Base-by-base conservation (phyloP, 1,140 invertebrate species). In the Cyphomyrmex costatus region DNA sequence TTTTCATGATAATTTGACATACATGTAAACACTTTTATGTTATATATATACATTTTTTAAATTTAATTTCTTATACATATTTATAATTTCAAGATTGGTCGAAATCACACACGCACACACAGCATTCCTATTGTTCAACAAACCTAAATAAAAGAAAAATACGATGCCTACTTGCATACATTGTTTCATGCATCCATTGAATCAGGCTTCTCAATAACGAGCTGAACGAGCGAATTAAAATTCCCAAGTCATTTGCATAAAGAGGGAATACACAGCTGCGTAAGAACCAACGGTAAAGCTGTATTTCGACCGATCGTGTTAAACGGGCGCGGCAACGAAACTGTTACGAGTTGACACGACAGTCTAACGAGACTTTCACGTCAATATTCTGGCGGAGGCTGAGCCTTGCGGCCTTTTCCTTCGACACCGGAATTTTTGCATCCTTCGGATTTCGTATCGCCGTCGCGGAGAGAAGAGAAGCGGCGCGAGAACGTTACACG, bases 401-500 rank as follows among this genome's bases (percentile, higher is more conserved):
- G 51, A 27, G 30, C 21, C 14, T 12, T n/a, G 68, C 70, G 46
- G 70, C 70, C 68, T 53, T 73, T 66, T 65, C n/a, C 63, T 73
- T 27, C 30, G 21, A 16, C 30, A n/a, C 5, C 24, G 19, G 19
- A 60, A 16, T 46, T 60, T 42, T 60, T 46, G 10, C 79, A 82
- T 73, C 30, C 12, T 14, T 58, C 33, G 79, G 42, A 65, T 51
- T 51, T 65, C 14, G 19, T 36, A 16, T n/a, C 19, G 73, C 27
- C 61, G 73, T n/a, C 61, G 88, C 78, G 88, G 4, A 16, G 24
- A n/a, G 7, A 24, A 65, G 27, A 90, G 89, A 93, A 93, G 91
- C 92, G 93, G 91, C 92, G 91, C 85, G 90, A 36, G n/a, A n/a
- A n/a, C n/a, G n/a, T n/a, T n/a, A 30, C 8, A 46, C 16, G 10